Percentiles rank a stretch among this genome's conserved stretches.
Conservation (phyloP, 2,113 vertebrate species). For the Corythornis vintsioides region DNA sequence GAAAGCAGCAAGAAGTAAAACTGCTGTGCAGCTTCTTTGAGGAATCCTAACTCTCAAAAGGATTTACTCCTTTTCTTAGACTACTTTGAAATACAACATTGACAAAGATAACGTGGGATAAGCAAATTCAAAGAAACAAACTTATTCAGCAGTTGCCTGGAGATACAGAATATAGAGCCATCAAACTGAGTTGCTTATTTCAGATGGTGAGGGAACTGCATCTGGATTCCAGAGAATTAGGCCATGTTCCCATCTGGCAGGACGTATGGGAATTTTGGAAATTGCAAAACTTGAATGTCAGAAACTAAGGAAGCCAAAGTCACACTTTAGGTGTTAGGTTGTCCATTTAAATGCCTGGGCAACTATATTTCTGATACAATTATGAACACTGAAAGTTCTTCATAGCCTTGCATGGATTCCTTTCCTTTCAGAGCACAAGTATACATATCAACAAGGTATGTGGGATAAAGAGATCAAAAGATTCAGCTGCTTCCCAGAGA, state of each 20-base stretch:
- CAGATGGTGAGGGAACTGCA: not conserved
- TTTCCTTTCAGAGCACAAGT: not conserved
- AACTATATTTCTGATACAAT: not conserved
- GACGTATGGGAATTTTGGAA: not conserved
- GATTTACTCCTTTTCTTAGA: not conserved
- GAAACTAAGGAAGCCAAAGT: not conserved
- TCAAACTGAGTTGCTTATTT: not conserved
- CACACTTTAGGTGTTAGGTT: not conserved
- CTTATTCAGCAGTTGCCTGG: not conserved
- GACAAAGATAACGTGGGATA: not conserved
- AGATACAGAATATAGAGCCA: not conserved
- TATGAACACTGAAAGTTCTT: not conserved
- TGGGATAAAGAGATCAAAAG: not conserved
- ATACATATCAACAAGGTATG: not conserved
- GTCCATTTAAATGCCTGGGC: not conserved
- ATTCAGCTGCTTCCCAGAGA: not conserved
- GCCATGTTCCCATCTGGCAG: not conserved
- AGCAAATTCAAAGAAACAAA: conserved; percentile 1
- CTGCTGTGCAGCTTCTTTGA: not conserved
- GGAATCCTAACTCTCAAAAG: not conserved
- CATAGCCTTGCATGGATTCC: not conserved
- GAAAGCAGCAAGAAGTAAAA: not conserved
- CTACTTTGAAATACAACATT: not conserved
- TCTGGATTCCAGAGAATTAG: not conserved
- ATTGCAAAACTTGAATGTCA: not conserved